These are phyloP conservation scores for Eubasilissa splendida DNA, from an alignment of 2,888 invertebrate genomes.

Conservation along the genomic window DNA sequence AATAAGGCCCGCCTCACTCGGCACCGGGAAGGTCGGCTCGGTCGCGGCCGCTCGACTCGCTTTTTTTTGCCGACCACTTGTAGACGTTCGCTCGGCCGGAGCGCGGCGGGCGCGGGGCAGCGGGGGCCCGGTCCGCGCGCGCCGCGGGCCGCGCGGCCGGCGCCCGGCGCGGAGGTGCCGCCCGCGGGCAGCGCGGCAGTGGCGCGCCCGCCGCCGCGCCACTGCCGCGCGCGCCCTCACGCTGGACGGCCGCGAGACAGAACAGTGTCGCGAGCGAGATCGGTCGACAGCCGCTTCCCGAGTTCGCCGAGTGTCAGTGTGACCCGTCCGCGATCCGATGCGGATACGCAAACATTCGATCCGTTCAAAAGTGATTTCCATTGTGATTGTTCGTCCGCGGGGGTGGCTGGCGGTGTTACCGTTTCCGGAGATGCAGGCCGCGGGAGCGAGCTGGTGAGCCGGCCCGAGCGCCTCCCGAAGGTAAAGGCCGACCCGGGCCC, in stretches of 20 bases:
- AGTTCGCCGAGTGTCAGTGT: conserved; percentile 19
- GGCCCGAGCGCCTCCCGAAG: conserved; percentile 19
- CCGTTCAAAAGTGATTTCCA: conserved; percentile 23
- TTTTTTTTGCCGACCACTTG: conserved; percentile 24
- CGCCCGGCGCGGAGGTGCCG: conserved; percentile 6
- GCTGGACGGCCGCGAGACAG: conserved; percentile 10
- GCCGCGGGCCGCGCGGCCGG: background rate
- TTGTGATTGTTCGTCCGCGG: conserved; percentile 12
- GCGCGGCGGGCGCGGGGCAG: background rate
- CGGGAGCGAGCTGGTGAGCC: conserved; percentile 10
- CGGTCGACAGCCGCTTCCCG: conserved; percentile 28
- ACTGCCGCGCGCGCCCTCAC: conserved; percentile 17
- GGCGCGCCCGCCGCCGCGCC: background rate
- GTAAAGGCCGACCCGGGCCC: conserved; percentile 19
- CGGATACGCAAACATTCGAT: conserved; percentile 24
- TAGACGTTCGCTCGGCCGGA: conserved; percentile 16
- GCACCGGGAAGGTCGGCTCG: conserved; percentile 11
- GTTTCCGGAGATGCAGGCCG: background rate
- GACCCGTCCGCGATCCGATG: conserved; percentile 19
- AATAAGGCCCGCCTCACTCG: background rate
- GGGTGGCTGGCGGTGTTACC: conserved; percentile 9
- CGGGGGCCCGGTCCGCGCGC: background rate
- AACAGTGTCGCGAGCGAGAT: conserved; percentile 1
- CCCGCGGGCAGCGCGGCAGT: background rate
- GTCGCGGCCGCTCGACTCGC: conserved; percentile 8